These are phyloP conservation scores for Drosophila truncata DNA, from an alignment of 1,140 invertebrate genomes.

Conservation along the genomic window DNA sequence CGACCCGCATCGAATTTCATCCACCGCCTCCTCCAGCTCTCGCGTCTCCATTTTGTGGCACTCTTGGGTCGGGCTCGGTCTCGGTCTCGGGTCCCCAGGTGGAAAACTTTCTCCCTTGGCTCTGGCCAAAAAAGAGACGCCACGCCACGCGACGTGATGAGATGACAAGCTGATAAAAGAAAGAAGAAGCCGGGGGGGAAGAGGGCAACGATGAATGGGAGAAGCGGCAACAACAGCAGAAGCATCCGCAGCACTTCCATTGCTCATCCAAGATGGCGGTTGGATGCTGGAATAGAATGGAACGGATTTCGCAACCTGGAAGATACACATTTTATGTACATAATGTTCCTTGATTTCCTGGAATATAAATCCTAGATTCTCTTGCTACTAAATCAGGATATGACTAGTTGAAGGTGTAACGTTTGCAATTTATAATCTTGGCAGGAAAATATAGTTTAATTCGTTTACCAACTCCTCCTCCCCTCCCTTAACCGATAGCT, in stretches of 20 bases:
- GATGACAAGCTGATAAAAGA: slow-evolving; percentile 41
- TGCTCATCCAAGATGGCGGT: slow-evolving; percentile 39
- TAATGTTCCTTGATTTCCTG: neutral
- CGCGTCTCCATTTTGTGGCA: slow-evolving; percentile 37
- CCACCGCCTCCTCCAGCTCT: slow-evolving; percentile 19
- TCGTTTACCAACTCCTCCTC: neutral
- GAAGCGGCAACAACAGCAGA: slow-evolving; percentile 12
- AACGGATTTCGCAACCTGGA: slow-evolving; percentile 5
- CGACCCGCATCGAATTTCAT: slow-evolving; percentile 66
- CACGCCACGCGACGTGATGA: slow-evolving; percentile 30
- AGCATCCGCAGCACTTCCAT: slow-evolving; percentile 22
- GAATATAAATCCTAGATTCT: neutral
- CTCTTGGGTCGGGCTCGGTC: slow-evolving; percentile 16
- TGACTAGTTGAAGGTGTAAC: neutral
- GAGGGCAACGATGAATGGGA: slow-evolving; percentile 16
- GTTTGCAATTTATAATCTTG: neutral
- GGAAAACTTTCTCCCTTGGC: slow-evolving; percentile 44
- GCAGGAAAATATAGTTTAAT: neutral
- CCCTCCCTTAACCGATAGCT: neutral
- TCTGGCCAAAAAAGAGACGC: slow-evolving; percentile 35
- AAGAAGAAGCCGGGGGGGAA: neutral
- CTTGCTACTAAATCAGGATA: neutral
- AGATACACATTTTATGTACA: slow-evolving; percentile 25
- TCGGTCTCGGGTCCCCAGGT: slow-evolving; percentile 28
- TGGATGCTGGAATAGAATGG: slow-evolving; percentile 10